A percentile compares a stretch with the other conserved stretches of the same genome.
These are phyloP conservation scores for Girardia tigrina DNA, from an alignment of 2,888 invertebrate genomes.

Conservation along the genomic window DNA sequence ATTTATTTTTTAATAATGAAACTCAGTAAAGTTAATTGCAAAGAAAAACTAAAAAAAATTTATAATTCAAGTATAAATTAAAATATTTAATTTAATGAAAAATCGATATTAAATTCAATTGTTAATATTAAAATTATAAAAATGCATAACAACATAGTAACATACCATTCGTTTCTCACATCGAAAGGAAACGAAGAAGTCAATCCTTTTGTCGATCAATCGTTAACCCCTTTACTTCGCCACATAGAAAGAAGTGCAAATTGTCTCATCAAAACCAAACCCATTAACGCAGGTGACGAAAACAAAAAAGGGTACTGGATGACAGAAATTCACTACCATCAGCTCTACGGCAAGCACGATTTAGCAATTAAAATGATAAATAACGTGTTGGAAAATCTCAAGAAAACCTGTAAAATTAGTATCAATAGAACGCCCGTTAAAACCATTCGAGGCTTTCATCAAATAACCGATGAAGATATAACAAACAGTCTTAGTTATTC, in stretches of 20 bases:
- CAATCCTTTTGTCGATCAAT: not conserved
- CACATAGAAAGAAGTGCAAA: not conserved
- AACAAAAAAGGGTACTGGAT: slow-evolving; percentile 7
- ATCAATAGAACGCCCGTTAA: slow-evolving; percentile 7
- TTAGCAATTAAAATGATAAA: not conserved
- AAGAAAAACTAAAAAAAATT: no score
- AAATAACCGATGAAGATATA: slow-evolving; percentile 1
- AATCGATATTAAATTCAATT: no score
- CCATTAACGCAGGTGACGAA: not conserved
- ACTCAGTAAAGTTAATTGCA: no score
- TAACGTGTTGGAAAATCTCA: not conserved
- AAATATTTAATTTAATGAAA: no score
- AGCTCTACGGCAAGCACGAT: not conserved
- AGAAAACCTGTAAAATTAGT: slow-evolving; percentile 4
- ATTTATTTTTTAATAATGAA: no score
- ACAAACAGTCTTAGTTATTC: not conserved
- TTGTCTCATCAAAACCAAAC: slow-evolving; percentile 17
- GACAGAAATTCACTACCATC: slow-evolving; percentile 15
- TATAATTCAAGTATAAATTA: no score
- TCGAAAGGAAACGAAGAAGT: slow-evolving; percentile 1
- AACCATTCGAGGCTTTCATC: slow-evolving; percentile 6
- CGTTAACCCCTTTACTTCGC: not conserved
- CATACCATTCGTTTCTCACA: not conserved
- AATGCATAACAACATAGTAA: slow-evolving; percentile 4
- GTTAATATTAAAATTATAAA: no score